A percentile compares a stretch with the other conserved stretches of the same genome.
These are phyloP conservation scores for Lasioglossum figueresi DNA, from an alignment of 2,888 invertebrate genomes.

Conservation along the genomic window DNA sequence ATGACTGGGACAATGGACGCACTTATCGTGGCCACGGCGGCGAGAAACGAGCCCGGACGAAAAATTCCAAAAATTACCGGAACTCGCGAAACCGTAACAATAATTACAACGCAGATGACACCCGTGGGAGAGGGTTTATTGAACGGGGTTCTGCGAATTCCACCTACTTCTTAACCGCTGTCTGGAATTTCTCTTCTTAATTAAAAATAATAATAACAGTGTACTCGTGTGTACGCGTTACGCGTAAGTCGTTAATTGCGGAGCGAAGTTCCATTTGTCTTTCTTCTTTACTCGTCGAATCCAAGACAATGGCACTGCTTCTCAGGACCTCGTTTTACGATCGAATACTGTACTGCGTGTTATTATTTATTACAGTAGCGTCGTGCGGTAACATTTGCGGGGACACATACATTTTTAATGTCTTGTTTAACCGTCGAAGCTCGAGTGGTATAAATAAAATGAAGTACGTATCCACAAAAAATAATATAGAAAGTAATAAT, in stretches of 20 bases:
- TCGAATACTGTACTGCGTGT: background rate
- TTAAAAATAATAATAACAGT: background rate
- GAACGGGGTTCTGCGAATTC: background rate
- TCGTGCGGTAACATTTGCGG: background rate
- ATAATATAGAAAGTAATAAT: too few relatives aligned
- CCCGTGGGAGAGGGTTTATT: background rate
- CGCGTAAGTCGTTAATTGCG: background rate
- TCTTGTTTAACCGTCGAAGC: background rate
- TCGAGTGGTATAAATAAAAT: too few relatives aligned
- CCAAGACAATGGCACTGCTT: background rate
- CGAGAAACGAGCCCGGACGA: background rate
- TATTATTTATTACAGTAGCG: background rate
- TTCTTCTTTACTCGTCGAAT: background rate
- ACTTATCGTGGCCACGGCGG: constrained; percentile 10
- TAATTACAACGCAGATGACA: background rate
- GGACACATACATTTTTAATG: background rate
- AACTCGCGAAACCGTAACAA: background rate
- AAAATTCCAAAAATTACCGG: background rate
- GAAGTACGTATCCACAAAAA: too few relatives aligned
- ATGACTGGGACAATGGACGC: constrained; percentile 1
- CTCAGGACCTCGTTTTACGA: background rate
- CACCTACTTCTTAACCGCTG: background rate
- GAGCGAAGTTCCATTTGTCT: background rate
- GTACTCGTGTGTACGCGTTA: background rate
- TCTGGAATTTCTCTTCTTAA: background rate